Percentiles rank a stretch among this genome's conserved stretches.
Evolutionary conservation across 1,140 invertebrate genomes (phyloP).

Genomic region (Heliconius himera): DNA sequence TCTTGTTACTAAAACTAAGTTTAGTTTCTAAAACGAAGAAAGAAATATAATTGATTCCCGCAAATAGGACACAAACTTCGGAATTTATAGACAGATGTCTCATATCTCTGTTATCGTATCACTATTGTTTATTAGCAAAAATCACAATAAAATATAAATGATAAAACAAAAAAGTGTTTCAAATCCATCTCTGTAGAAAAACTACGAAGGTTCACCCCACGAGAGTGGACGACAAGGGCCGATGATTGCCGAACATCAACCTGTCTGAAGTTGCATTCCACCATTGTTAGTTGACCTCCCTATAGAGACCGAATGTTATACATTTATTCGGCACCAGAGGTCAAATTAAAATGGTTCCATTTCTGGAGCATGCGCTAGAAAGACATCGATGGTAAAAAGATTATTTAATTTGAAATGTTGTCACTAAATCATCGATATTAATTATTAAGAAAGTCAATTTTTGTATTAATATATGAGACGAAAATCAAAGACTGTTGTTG

Average conservation of each 20-base stretch:
- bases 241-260: slow-evolving; percentile 45
- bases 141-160: neutral
- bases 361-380: slow-evolving; percentile 40
- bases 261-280: slow-evolving; percentile 50
- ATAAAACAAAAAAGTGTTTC: neutral
- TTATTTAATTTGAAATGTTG: slow-evolving; percentile 27
- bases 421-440: slow-evolving; percentile 22
- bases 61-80: too few species aligned
- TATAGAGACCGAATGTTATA: neutral
- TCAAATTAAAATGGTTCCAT: slow-evolving; percentile 32
- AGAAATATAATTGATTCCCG: too few species aligned
- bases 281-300: slow-evolving; percentile 33
- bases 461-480: neutral
- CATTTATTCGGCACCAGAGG: slow-evolving; percentile 8
- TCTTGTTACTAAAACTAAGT: too few species aligned
- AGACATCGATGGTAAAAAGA: slow-evolving; percentile 42
- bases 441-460: neutral
- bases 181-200: slow-evolving; percentile 48
- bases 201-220: slow-evolving; percentile 45
- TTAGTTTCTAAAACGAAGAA: too few species aligned
- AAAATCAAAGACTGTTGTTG: neutral
- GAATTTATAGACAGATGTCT: too few species aligned
- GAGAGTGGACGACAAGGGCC: slow-evolving; percentile 42
- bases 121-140: too few species aligned
- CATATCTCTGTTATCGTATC: too few species aligned